Conservation (phyloP, 2,113 vertebrate species). For the Crotalus tigris region DNA sequence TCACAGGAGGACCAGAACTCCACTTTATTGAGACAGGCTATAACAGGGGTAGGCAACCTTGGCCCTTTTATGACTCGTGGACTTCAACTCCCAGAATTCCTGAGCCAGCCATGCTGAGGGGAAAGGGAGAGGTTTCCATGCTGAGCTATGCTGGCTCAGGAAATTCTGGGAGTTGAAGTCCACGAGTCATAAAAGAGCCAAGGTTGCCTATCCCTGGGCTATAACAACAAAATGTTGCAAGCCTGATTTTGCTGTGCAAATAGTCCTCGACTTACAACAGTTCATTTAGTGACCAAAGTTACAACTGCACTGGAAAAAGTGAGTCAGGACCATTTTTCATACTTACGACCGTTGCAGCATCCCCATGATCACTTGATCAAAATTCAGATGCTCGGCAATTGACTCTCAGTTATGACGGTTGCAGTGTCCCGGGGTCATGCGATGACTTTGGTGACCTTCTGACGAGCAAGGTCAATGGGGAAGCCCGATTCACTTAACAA, state of each 20-base stretch:
- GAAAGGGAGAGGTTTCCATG: too few species aligned
- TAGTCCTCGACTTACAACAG: not conserved
- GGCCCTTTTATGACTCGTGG: too few species aligned
- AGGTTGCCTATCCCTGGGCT: too few species aligned
- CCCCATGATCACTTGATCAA: too few species aligned
- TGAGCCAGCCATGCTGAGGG: too few species aligned
- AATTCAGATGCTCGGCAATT: not conserved
- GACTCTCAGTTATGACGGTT: not conserved
- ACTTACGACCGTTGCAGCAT: not conserved
- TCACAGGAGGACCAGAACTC: not conserved
- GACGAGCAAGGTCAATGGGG: not conserved
- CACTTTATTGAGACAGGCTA: not conserved
- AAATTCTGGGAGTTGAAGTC: too few species aligned
- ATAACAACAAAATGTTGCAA: not conserved
- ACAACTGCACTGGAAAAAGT: not conserved
- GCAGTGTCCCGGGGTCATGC: not conserved
- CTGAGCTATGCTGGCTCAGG: too few species aligned
- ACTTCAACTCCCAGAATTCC: too few species aligned
- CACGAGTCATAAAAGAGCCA: too few species aligned
- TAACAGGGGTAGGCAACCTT: too few species aligned
- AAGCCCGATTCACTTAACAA: not conserved
- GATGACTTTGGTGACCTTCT: not conserved
- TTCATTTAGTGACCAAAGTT: not conserved
- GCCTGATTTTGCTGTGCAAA: not conserved
- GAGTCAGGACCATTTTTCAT: not conserved